These are phyloP conservation scores for Palaemon carinicauda DNA, from an alignment of 1,140 invertebrate genomes.

Conservation along the genomic window DNA sequence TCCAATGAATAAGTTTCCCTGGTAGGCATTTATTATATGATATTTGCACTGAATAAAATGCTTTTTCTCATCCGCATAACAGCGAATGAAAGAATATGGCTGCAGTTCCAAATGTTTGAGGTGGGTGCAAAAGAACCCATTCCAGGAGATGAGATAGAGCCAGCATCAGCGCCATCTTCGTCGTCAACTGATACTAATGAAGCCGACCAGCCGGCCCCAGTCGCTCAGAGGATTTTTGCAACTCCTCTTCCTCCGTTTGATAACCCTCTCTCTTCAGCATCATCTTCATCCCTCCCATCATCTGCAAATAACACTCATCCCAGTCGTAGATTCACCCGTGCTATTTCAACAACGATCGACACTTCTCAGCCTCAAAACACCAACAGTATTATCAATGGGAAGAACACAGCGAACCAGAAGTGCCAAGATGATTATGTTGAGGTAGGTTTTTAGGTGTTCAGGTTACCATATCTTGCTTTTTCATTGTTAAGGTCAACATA, in stretches of 20 bases:
- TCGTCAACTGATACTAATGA: background rate
- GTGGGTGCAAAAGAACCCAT: conserved; percentile 5
- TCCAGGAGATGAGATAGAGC: background rate
- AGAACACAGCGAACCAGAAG: background rate
- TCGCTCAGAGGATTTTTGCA: no score
- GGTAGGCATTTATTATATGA: no score
- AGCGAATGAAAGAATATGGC: conserved; percentile 44
- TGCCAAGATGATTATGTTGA: conserved; percentile 21
- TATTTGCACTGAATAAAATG: background rate
- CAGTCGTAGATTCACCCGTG: background rate
- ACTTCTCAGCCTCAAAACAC: background rate
- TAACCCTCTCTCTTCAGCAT: no score
- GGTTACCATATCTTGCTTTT: background rate
- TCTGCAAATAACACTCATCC: no score
- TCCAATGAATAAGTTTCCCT: no score
- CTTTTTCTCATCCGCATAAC: background rate
- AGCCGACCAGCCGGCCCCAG: no score
- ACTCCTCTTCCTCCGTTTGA: no score
- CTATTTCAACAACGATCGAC: background rate
- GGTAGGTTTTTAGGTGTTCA: background rate
- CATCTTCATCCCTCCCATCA: no score
- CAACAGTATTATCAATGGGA: background rate
- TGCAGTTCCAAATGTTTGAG: conserved; percentile 42
- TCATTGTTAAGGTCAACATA: background rate
- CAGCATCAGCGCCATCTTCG: background rate